Conservation (phyloP, 2,113 vertebrate genomes). For the Neolamprologus hecqui region DNA sequence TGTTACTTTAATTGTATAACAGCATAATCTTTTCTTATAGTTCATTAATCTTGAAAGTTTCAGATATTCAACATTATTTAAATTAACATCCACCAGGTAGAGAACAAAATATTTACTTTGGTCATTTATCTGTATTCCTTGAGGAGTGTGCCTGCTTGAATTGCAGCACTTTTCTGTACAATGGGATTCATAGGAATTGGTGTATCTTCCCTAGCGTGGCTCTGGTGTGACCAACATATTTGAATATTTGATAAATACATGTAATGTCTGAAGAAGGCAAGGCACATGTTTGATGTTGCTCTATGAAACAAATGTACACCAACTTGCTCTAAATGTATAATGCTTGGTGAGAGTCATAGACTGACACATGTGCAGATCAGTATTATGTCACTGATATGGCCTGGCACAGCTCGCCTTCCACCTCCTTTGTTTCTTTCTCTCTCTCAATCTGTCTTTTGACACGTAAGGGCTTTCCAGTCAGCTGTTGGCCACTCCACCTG, state of each 20-base stretch:
- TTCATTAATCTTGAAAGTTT: neutral
- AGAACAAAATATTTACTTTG: neutral
- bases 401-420: neutral
- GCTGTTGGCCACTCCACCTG: neutral
- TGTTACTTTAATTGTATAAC: neutral
- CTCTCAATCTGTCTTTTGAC: neutral
- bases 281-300: neutral
- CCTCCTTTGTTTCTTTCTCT: neutral
- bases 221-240: neutral
- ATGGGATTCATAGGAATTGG: neutral
- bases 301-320: neutral
- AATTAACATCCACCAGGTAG: neutral
- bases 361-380: neutral
- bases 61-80: neutral
- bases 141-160: neutral
- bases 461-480: neutral
- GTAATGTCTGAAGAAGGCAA: neutral
- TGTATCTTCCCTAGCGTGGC: neutral
- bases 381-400: neutral
- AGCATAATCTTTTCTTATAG: neutral
- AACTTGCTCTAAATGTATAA: neutral
- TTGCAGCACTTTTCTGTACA: neutral
- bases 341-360: neutral
- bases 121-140: neutral
- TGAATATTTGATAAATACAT: neutral